Conservation (phyloP, 2,888 invertebrate species). For the Machimus rusticus region DNA sequence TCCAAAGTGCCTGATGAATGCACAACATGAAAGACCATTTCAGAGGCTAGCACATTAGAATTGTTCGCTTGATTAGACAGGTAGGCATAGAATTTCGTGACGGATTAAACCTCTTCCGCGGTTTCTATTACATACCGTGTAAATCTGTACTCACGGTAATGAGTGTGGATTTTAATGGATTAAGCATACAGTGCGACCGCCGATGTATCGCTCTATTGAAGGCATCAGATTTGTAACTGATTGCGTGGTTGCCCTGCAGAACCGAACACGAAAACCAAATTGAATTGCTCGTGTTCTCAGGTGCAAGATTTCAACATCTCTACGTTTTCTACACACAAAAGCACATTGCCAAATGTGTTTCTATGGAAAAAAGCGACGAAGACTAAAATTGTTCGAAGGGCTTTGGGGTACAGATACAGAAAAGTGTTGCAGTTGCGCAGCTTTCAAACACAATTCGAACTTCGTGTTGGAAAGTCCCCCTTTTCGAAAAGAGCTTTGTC, state of each 20-base stretch:
- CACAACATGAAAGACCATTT: background rate
- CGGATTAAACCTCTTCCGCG: background rate
- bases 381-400: background rate
- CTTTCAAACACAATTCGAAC: background rate
- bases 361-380: background rate
- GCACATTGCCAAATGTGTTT: background rate
- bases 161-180: background rate
- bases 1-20: background rate
- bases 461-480: background rate
- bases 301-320: background rate
- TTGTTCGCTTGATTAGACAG: background rate
- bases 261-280: background rate
- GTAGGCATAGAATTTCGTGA: background rate
- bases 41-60: background rate
- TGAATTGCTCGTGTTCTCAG: background rate
- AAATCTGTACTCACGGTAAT: background rate
- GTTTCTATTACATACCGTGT: background rate
- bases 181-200: background rate
- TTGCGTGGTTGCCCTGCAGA: background rate
- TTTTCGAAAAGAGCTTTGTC: background rate
- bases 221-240: background rate
- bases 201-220: background rate
- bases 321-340: background rate
- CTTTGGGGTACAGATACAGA: background rate
- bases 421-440: background rate